phyloP scores from a whole-genome alignment of 2,888 invertebrate species.

The Apomyelois bistriatella region DNA sequence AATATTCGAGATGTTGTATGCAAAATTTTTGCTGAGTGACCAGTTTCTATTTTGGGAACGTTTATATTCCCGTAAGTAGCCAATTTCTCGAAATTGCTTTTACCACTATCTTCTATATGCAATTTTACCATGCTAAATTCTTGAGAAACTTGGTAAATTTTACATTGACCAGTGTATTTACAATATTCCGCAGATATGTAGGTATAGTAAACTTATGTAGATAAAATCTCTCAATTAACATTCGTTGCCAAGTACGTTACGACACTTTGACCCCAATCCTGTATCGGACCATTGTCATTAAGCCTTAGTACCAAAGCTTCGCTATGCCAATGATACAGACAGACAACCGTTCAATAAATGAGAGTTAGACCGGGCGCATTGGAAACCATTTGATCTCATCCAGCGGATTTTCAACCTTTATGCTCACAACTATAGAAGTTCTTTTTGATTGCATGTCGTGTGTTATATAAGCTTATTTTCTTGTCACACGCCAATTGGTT shows the following conservation, averaged over 20 bases:
- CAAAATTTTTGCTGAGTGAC: no score
- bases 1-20: no score
- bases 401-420: conserved; percentile 36
- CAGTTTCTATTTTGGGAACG: no score
- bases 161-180: no score
- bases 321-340: conserved; percentile 50
- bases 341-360: conserved; percentile 54
- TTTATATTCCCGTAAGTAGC: no score
- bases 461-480: conserved; percentile 33
- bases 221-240: conserved; percentile 59
- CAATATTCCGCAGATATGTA: no score
- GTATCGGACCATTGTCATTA: conserved; percentile 69
- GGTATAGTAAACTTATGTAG: conserved; percentile 21
- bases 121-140: no score
- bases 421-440: conserved; percentile 30
- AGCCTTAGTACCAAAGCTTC: conserved; percentile 54
- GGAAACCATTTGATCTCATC: conserved; percentile 27
- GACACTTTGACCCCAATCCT: conserved; percentile 70
- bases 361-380: conserved; percentile 51
- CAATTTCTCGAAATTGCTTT: no score
- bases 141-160: no score
- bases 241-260: conserved; percentile 59
- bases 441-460: conserved; percentile 32
- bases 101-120: no score
- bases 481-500: conserved; percentile 40